phyloP scores from a whole-genome alignment of 2,888 invertebrate species.

The Troglohyphantes excavatus region DNA sequence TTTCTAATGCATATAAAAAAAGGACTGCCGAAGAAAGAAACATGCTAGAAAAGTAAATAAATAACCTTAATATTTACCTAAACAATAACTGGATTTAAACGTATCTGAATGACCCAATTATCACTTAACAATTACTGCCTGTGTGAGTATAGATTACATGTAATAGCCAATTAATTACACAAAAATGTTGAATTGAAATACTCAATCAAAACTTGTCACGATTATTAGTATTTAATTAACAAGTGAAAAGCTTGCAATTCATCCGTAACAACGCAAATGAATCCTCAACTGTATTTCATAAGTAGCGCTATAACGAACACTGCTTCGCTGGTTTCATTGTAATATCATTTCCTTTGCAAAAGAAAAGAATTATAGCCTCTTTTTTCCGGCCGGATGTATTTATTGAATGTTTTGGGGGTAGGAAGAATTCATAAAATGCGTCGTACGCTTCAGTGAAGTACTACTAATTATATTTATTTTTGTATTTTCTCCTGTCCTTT shows the following conservation, averaged over 20 bases:
- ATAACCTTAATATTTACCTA: no score
- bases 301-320: not conserved
- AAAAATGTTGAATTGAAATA: not conserved
- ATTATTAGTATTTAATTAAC: not conserved
- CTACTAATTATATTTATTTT: not conserved
- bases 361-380: constrained; percentile 11
- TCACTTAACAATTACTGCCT: no score
- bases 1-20: no score
- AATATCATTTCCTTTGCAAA: constrained; percentile 7
- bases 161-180: not conserved
- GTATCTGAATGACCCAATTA: no score
- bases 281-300: not conserved
- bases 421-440: not conserved
- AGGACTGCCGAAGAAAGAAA: no score
- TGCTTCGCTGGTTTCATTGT: constrained; percentile 30
- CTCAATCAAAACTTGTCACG: not conserved
- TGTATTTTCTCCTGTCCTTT: not conserved
- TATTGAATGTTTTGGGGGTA: constrained; percentile 9
- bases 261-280: not conserved
- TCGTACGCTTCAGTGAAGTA: not conserved
- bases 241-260: not conserved
- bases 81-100: no score
- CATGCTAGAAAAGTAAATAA: no score
- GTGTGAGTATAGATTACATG: no score
- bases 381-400: constrained; percentile 17